These are phyloP conservation scores for Bergia sp. DNA, from an alignment of 92 coral and sea anemone genomes.

Conservation along the genomic window DNA sequence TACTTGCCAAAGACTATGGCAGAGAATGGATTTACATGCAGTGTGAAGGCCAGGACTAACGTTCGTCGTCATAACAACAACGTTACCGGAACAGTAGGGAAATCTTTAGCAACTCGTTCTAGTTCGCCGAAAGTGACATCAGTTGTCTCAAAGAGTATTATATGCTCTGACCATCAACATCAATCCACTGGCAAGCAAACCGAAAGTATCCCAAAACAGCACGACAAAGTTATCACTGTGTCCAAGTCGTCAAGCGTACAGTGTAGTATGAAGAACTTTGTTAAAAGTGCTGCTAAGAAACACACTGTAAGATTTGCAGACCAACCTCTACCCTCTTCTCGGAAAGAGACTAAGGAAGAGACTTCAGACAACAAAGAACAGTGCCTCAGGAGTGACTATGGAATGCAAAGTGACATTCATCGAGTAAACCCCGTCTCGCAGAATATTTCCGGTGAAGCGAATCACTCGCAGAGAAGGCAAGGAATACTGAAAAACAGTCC, in stretches of 20 bases:
- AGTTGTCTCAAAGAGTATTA: background rate
- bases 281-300: background rate
- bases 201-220: background rate
- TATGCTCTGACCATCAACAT: background rate
- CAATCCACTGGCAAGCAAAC: background rate
- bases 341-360: background rate
- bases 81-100: background rate
- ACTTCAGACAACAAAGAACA: no score
- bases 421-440: background rate
- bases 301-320: constrained; percentile 22
- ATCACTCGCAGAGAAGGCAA: constrained; percentile 8
- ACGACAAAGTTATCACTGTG: background rate
- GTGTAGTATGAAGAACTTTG: background rate
- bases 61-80: background rate
- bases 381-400: background rate
- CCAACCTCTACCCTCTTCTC: background rate
- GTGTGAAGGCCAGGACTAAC: background rate
- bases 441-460: background rate
- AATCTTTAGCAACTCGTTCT: background rate
- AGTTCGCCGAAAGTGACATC: background rate
- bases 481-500: constrained; percentile 1
- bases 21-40: background rate
- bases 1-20: background rate
- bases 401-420: background rate
- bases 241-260: background rate